Percentiles rank a stretch among this genome's conserved stretches.
Conservation (phyloP, 1,140 invertebrate species). For the Protaetia brevitarsis region DNA sequence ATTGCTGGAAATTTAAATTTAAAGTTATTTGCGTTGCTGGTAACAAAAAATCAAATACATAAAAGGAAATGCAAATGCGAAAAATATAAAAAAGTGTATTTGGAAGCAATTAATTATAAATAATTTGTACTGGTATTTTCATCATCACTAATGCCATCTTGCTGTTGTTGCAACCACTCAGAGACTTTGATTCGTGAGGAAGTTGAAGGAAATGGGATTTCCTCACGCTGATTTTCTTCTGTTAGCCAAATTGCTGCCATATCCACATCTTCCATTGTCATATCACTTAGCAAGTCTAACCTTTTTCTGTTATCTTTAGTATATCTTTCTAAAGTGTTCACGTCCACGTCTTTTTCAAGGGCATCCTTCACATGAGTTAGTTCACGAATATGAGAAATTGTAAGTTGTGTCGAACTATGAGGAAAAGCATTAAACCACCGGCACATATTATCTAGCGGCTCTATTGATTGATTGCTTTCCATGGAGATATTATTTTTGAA, state of each 20-base stretch:
- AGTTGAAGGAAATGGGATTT: background rate
- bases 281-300: background rate
- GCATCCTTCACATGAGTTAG: background rate
- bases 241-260: background rate
- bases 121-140: background rate
- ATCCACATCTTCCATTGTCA: background rate
- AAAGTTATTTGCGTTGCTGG: no score
- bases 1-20: no score
- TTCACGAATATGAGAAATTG: background rate
- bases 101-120: no score
- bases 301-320: slow-evolving; percentile 5
- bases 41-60: no score
- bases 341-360: background rate
- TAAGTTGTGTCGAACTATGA: background rate
- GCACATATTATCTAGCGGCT: background rate
- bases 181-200: background rate
- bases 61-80: no score
- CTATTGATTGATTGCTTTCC: background rate
- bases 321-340: background rate
- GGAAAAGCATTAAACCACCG: slow-evolving; percentile 1
- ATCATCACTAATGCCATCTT: background rate
- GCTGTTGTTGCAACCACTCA: slow-evolving; percentile 9
- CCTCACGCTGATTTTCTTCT: background rate
- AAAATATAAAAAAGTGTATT: no score
- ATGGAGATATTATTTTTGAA: background rate